Conservation (phyloP, 2,113 vertebrate species). For the Neotoma lepida region DNA sequence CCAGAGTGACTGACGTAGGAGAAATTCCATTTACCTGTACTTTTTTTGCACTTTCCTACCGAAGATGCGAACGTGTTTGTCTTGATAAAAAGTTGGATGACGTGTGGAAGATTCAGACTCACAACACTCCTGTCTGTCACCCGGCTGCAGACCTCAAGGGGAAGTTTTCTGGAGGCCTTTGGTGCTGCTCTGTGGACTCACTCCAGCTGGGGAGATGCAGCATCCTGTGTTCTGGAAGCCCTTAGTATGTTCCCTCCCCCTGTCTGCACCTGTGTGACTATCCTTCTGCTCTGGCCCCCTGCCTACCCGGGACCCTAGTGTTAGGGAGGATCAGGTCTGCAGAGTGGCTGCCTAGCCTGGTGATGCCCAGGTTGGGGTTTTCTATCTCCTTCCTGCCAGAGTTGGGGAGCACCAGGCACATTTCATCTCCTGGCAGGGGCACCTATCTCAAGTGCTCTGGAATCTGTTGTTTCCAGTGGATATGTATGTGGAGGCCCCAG, state of each 20-base stretch:
- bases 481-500: too few relatives aligned
- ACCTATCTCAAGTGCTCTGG: neutral
- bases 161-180: neutral
- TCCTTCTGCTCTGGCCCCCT: neutral
- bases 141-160: neutral
- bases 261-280: neutral
- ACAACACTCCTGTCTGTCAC: conserved; percentile 45
- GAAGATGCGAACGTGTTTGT: conserved; percentile 85
- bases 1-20: conserved; percentile 53
- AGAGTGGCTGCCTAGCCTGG: neutral
- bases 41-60: conserved; percentile 87
- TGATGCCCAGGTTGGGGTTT: neutral
- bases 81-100: conserved; percentile 76
- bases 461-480: neutral
- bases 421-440: neutral
- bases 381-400: neutral
- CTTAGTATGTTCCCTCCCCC: neutral
- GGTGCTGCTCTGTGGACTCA: neutral
- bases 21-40: conserved; percentile 81
- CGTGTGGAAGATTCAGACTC: conserved; percentile 14
- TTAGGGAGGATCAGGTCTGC: neutral
- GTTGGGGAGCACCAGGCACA: neutral
- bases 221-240: neutral
- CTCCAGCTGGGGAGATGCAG: rapidly evolving
- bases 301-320: neutral